Conservation (phyloP, 1,140 invertebrate species). For the Penaeus vannamei region DNA sequence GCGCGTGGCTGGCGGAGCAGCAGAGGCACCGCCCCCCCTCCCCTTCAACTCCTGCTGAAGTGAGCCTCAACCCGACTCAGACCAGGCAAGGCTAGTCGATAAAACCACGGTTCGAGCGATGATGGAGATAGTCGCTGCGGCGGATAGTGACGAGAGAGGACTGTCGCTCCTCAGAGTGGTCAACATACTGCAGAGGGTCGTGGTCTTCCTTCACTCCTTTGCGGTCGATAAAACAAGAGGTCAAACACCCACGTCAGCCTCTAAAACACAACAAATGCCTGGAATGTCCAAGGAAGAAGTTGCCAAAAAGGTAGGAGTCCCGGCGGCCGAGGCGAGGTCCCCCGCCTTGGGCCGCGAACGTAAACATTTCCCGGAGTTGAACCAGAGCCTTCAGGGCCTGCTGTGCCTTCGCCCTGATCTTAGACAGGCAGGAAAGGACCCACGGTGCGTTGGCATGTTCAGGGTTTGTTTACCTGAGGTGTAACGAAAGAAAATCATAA, state of each 20-base stretch:
- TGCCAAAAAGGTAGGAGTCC: slow-evolving; percentile 46
- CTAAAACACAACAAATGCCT: slow-evolving; percentile 3
- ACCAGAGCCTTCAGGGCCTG: too few species aligned
- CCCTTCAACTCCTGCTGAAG: background rate
- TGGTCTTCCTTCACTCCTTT: slow-evolving; percentile 51
- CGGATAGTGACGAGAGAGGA: slow-evolving; percentile 67
- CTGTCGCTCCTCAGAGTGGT: slow-evolving; percentile 64
- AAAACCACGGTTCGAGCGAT: slow-evolving; percentile 39
- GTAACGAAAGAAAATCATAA: too few species aligned
- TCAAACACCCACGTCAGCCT: background rate
- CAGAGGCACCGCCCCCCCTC: background rate
- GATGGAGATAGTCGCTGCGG: slow-evolving; percentile 68
- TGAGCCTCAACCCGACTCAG: slow-evolving; percentile 45
- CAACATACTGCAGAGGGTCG: slow-evolving; percentile 43
- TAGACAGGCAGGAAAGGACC: too few species aligned
- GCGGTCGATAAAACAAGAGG: slow-evolving; percentile 39
- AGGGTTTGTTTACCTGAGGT: too few species aligned
- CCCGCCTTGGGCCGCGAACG: background rate
- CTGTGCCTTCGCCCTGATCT: too few species aligned
- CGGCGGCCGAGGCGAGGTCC: background rate
- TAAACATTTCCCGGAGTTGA: background rate
- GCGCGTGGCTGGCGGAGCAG: slow-evolving; percentile 31
- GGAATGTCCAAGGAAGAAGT: slow-evolving; percentile 47
- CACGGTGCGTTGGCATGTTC: too few species aligned
- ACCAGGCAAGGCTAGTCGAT: slow-evolving; percentile 38